These are phyloP conservation scores for Crotophaga sulcirostris DNA, from an alignment of 2,113 vertebrate species.

Conservation along the genomic window DNA sequence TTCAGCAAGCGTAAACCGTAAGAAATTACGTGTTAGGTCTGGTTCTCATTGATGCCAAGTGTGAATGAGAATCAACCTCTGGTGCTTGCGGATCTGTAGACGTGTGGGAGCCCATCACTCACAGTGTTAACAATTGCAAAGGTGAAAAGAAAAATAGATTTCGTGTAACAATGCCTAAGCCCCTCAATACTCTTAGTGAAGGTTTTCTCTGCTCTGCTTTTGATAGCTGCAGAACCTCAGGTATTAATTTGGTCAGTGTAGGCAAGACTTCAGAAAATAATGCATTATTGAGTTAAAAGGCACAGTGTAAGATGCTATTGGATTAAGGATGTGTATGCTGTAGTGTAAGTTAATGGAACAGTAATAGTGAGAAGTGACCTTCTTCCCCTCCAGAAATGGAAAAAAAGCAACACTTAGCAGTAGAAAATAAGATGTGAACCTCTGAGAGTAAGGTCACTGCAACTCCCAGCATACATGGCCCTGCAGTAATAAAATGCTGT, in stretches of 20 bases:
- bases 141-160: background rate
- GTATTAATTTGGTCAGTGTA: conserved; percentile 13
- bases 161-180: background rate
- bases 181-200: background rate
- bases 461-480: conserved; percentile 33
- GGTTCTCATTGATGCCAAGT: background rate
- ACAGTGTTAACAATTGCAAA: background rate
- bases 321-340: conserved; percentile 50
- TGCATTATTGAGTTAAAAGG: conserved; percentile 33
- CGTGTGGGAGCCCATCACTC: background rate
- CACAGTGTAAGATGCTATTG: background rate
- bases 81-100: background rate
- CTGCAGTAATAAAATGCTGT: conserved; percentile 58
- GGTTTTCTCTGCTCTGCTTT: background rate
- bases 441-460: conserved; percentile 54
- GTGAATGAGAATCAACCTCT: background rate
- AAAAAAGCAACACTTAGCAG: conserved; percentile 65
- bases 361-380: conserved; percentile 67
- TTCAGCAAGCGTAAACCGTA: background rate
- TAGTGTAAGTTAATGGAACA: conserved; percentile 65
- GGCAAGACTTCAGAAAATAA: conserved; percentile 37
- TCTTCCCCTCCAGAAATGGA: conserved; percentile 64
- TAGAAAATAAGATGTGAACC: conserved; percentile 65
- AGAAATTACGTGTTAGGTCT: background rate
- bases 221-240: background rate